Base-by-base conservation (phyloP, 2,113 vertebrate species). In the Gallinago media region DNA sequence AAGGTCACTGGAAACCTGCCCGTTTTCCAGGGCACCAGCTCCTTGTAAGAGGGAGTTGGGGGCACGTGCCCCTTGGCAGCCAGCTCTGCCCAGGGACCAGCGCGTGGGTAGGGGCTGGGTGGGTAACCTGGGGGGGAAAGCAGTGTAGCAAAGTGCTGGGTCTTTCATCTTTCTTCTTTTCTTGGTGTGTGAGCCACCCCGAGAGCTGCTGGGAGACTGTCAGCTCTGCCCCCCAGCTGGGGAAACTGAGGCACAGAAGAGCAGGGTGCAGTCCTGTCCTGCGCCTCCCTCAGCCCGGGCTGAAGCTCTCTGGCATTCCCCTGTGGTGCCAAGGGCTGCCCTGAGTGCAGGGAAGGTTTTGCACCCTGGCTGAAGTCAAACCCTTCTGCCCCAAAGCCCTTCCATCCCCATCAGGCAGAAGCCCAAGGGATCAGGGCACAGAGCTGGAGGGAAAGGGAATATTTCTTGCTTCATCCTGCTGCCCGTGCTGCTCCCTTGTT, bases 221-320 rank as follows among this genome's bases (percentile, higher is more conserved):
- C 31, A 16, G 6, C 52, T 82, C 47, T 54, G 22, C 32, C 31
- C 26, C 40, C 15, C 34, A 66, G 54, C 55, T 29, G 11, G 54
- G 78, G 67, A 85, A 94, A 90, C 88, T 58, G 82, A 90, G 90
- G 88, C 88, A 83, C 9, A 7, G 27, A 40, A 49, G 8, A 76
- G 32, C 6, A 5, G 2, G 26, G 9, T 40, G 52, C 13, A 5
- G 15, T 15, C 68, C 22, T 0, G 0, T 75, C 55, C 49, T 18
- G 12, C 22, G 36, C 8, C 19, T 83, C 11, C 1, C 6, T 38
- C n/a, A 54, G 46, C 46, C 36, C 36, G 23, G 22, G 36, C 31
- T 86, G 71, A 76, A 80, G 34, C 21, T 15, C n/a, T 67, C 15
- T 3, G 13, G 3, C 38, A 40, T 47, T 61, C 54, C 25, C 1